Percentiles rank a stretch among this genome's conserved stretches.
These are phyloP conservation scores for Lochmaea capreae DNA, from an alignment of 2,888 invertebrate species.

Conservation along the genomic window DNA sequence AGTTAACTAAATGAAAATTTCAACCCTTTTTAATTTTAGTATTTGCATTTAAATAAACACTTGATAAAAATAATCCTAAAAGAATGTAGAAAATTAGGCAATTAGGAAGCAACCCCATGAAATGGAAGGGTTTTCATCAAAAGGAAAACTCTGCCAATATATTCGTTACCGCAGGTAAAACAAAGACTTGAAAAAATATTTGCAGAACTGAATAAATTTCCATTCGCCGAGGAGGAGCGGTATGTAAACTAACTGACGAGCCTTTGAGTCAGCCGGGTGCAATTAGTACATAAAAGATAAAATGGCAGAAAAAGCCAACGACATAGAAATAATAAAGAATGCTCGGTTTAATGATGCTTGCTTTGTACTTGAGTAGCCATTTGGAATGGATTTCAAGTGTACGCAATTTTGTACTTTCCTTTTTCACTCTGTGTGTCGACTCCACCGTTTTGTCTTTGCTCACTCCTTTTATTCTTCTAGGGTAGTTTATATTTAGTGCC, in stretches of 20 bases:
- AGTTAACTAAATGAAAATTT: background rate
- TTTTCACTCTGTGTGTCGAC: constrained; percentile 31
- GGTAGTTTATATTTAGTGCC: constrained; percentile 19
- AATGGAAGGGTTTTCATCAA: constrained; percentile 28
- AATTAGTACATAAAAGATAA: constrained; percentile 63
- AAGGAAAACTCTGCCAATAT: constrained; percentile 30
- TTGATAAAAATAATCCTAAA: constrained; percentile 6
- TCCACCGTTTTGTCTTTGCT: constrained; percentile 42
- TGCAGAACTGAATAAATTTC: constrained; percentile 41
- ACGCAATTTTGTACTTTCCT: constrained; percentile 52
- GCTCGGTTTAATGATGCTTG: constrained; percentile 62
- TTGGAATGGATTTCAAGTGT: constrained; percentile 54
- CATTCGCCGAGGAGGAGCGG: constrained; percentile 47
- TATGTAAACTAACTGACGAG: constrained; percentile 61
- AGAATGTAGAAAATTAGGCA: constrained; percentile 23
- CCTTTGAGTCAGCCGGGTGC: constrained; percentile 56
- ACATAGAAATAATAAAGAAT: constrained; percentile 62
- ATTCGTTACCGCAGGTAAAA: constrained; percentile 37
- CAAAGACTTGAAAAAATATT: constrained; percentile 43
- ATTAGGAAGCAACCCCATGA: constrained; percentile 10
- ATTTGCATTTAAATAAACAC: constrained; percentile 17
- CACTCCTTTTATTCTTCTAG: constrained; percentile 32
- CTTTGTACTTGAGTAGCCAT: constrained; percentile 58
- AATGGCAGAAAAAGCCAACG: constrained; percentile 60
- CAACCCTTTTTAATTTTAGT: constrained; percentile 6